phyloP scores from a whole-genome alignment of 2,797 vertebrate genomes.

The Philypnodon macrostomus region DNA sequence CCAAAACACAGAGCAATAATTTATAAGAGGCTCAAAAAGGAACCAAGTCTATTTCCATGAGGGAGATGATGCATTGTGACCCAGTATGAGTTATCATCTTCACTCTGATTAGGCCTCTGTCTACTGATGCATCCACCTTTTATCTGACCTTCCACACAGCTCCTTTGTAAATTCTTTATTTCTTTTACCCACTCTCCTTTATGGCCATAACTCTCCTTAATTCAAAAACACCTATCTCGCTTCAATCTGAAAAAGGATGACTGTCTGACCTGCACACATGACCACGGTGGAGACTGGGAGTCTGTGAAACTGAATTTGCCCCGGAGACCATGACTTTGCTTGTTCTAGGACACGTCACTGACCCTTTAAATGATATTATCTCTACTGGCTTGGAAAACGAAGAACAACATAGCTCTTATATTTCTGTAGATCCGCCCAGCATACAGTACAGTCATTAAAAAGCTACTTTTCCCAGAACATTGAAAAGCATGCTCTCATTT shows the following conservation, averaged over 20 bases:
- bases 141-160: not conserved
- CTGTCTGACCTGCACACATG: constrained; percentile 1
- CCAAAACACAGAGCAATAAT: no score
- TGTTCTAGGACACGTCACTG: constrained; percentile 12
- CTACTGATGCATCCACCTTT: not conserved
- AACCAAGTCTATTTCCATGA: constrained; percentile 27
- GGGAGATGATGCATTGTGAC: constrained; percentile 54
- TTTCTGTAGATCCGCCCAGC: not conserved
- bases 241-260: not conserved
- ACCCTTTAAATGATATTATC: constrained; percentile 7
- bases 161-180: not conserved
- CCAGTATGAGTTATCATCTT: constrained; percentile 37
- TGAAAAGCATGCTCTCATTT: not conserved
- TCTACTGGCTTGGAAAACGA: not conserved
- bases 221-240: not conserved
- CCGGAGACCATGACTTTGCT: constrained; percentile 7
- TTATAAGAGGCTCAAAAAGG: constrained; percentile 17
- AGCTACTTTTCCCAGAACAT: not conserved
- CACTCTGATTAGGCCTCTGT: not conserved
- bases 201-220: constrained; percentile 1
- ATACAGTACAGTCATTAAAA: not conserved
- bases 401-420: constrained; percentile 4
- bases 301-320: constrained; percentile 1
- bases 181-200: not conserved
- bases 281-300: not conserved